Conservation (phyloP, 2,888 invertebrate species). For the Cheilosia scutellata region DNA sequence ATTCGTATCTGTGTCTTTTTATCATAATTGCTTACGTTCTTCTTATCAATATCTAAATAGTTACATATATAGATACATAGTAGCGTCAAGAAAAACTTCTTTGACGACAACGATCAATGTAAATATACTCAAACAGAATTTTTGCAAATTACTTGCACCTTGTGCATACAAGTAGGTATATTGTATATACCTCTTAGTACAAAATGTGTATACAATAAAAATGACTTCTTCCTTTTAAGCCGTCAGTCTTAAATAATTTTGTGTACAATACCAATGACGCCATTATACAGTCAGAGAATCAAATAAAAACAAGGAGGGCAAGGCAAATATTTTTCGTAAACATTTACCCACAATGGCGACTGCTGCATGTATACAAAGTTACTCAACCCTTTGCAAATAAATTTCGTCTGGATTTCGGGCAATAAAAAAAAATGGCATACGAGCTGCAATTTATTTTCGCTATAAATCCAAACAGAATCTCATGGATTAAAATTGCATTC, state of each 20-base stretch:
- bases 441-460: background rate
- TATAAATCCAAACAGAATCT: background rate
- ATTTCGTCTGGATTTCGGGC: conserved; percentile 2
- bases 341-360: conserved; percentile 16
- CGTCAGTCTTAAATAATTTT: background rate
- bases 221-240: background rate
- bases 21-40: background rate
- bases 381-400: conserved; percentile 27
- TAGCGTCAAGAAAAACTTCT: background rate
- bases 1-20: background rate
- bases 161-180: background rate
- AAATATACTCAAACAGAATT: background rate
- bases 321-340: conserved; percentile 16
- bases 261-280: conserved; percentile 7
- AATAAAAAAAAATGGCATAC: background rate
- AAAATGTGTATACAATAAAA: background rate
- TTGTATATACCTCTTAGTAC: background rate
- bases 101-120: background rate
- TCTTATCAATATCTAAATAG: background rate
- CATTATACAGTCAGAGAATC: background rate
- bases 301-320: conserved; percentile 15
- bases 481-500: background rate
- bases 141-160: background rate
- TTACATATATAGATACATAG: background rate
- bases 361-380: conserved; percentile 10